A percentile compares a stretch with the other conserved stretches of the same genome.
Evolutionary conservation across 2,113 vertebrate genomes (phyloP).

Genomic region (Callospermophilus lateralis): DNA sequence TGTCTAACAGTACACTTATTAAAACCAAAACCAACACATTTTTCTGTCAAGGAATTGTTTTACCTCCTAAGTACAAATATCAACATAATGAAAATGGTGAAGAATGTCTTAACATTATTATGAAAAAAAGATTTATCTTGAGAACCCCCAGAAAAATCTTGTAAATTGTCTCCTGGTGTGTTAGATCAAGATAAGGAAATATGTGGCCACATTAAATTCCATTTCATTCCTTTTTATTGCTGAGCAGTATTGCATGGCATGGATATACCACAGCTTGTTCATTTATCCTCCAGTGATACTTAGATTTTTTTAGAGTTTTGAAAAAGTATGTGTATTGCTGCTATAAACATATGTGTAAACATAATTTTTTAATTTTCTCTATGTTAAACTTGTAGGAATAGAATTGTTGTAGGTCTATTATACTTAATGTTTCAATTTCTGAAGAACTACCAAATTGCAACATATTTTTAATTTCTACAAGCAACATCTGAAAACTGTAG

Average conservation of each 20-base stretch:
- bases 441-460: not conserved
- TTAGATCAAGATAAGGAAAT: not conserved
- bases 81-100: not conserved
- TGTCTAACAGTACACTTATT: not conserved
- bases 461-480: not conserved
- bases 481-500: not conserved
- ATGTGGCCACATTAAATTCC: not conserved
- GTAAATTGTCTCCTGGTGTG: not conserved
- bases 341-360: not conserved
- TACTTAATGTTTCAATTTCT: not conserved
- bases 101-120: not conserved
- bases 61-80: not conserved
- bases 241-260: not conserved
- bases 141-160: not conserved
- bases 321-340: not conserved
- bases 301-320: not conserved
- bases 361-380: not conserved
- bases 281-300: not conserved
- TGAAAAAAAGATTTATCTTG: not conserved
- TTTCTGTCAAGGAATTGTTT: not conserved
- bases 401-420: not conserved
- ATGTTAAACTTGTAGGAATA: not conserved
- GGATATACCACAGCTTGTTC: not conserved
- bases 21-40: not conserved
- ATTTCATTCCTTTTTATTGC: not conserved